phyloP scores from a whole-genome alignment of 2,888 invertebrate species.

The Parelbella ahira region DNA sequence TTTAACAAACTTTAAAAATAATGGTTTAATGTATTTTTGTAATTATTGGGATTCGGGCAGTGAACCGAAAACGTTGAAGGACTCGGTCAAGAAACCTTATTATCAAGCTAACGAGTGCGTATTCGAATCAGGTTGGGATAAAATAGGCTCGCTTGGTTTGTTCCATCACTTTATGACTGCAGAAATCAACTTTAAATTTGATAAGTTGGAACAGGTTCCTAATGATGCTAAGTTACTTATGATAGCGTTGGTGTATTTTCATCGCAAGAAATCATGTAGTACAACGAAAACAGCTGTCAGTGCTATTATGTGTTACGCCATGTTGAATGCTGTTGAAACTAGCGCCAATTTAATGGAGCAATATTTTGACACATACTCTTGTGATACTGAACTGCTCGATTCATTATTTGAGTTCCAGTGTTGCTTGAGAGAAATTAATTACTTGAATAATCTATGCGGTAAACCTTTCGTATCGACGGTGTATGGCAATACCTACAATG shows the following conservation, averaged over 20 bases:
- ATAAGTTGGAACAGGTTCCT: conserved; percentile 31
- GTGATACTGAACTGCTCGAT: conserved; percentile 33
- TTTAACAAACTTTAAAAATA: conserved; percentile 5
- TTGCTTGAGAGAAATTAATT: conserved; percentile 41
- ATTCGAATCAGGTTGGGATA: conserved; percentile 9
- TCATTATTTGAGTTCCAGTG: conserved; percentile 39
- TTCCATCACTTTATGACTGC: conserved; percentile 14
- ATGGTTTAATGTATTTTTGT: conserved; percentile 2
- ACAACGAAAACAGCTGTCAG: conserved; percentile 34
- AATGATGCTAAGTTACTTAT: conserved; percentile 38
- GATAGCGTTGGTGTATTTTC: conserved; percentile 40
- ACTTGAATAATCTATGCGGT: conserved; percentile 45
- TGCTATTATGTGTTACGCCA: conserved; percentile 39
- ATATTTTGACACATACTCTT: too few species aligned
- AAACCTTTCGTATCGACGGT: conserved; percentile 31
- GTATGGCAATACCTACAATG: conserved; percentile 40
- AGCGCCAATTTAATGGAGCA: background rate
- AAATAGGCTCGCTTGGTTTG: background rate
- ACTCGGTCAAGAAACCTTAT: conserved; percentile 1
- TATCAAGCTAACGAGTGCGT: background rate
- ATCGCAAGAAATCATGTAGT: conserved; percentile 31
- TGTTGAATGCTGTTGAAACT: conserved; percentile 23
- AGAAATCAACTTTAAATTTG: conserved; percentile 26
- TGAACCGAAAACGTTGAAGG: background rate
- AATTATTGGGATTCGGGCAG: background rate